Evolutionary conservation across 30 jellyfish, hydroid and myxozoan species (phyloP).

Genomic region (Aurelia coerulea): DNA sequence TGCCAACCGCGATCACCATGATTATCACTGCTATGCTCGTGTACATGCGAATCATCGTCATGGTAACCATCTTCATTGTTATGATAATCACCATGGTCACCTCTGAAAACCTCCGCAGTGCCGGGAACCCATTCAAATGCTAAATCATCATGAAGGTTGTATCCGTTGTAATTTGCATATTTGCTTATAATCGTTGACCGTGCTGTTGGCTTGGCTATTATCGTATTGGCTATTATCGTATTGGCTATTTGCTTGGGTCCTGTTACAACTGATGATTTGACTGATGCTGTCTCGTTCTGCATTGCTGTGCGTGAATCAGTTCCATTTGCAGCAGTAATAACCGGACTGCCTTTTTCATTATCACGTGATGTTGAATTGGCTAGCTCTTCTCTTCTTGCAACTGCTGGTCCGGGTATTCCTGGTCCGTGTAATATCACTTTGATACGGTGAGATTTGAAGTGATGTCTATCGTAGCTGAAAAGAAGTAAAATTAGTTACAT

Average conservation of each 20-base stretch:
- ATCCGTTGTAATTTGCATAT: constrained; percentile 32
- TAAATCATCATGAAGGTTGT: constrained; percentile 46
- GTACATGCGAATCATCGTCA: constrained; percentile 34
- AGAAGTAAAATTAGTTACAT: neutral
- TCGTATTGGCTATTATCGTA: too few relatives aligned
- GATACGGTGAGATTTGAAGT: constrained; percentile 59
- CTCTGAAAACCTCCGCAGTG: constrained; percentile 43
- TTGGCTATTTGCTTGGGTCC: too few relatives aligned
- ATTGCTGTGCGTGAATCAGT: too few relatives aligned
- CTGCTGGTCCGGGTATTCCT: constrained; percentile 76
- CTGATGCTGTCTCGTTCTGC: too few relatives aligned
- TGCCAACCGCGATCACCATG: constrained; percentile 78
- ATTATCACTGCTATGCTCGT: constrained; percentile 50
- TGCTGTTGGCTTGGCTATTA: neutral
- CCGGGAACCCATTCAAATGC: constrained; percentile 61
- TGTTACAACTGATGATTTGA: too few relatives aligned
- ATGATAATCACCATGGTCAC: constrained; percentile 70
- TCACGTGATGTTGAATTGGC: neutral
- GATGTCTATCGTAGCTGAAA: constrained; percentile 57
- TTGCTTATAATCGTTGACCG: constrained; percentile 25
- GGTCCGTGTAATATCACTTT: constrained; percentile 74
- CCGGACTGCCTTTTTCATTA: neutral
- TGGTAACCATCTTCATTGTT: constrained; percentile 44
- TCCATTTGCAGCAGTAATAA: too few relatives aligned
- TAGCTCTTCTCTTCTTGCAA: constrained; percentile 7